Base-by-base conservation (phyloP, 2,113 vertebrate species). In the Kryptolebias marmoratus region DNA sequence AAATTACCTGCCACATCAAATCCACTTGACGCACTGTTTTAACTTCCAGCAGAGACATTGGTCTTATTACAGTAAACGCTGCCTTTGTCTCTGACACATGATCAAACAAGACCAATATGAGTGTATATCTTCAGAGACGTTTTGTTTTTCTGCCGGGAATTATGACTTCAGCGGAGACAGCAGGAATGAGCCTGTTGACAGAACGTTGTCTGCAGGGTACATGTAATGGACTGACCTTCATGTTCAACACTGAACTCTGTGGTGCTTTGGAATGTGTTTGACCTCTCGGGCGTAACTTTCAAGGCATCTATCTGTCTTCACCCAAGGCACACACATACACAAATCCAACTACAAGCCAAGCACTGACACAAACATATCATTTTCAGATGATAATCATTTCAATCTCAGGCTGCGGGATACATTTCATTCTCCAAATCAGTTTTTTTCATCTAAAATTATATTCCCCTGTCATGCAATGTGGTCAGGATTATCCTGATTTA, bases 261-360 rank as follows among this genome's bases (percentile, higher is more conserved):
- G 22, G 18, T 62, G 65, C 66, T 85, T 62, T 81, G 87, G 87
- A 91, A 90, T 90, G 89, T 28, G 76, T 83, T 70, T 73, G 77
- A 88, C 84, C 81, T 84, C 78, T 74, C n/a, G n/a, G 71, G 56
- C 49, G 50, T 45, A 54, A 55, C 70, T 50, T 63, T 76, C 52
- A 77, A 74, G 71, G 75, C 58, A 64, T 64, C 47, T 31, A 64
- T 64, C 47, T 28, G 63, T 75, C 50, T 79, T 73, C 66, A 75
- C 14, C 30, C 67, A 68, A 56, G 66, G 64, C 49, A 45, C n/a
- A 57, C 18, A 68, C 13, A 36, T 7, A 50, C 22, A 68, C 14
- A 54, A 14, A 66, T n/a, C n/a, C 10, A 61, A 66, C 30, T 56
- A 31, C 42, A 65, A 64, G 44, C 58, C n/a, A 42, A 77, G 47